phyloP scores from a whole-genome alignment of 2,888 invertebrate species.

The Uloborus plumipes region DNA sequence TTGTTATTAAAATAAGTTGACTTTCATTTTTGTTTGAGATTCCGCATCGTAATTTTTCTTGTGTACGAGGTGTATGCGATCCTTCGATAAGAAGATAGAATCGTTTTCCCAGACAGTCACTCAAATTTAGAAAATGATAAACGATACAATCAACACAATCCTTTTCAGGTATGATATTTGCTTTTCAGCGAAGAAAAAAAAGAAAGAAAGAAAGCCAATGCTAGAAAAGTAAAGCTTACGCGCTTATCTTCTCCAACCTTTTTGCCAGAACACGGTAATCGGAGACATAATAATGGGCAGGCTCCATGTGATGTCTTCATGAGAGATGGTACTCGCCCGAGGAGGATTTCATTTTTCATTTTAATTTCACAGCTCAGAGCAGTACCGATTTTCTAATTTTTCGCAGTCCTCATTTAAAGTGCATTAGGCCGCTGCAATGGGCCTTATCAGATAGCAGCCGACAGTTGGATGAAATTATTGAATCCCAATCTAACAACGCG shows the following conservation, averaged over 20 bases:
- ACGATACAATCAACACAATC: too few species aligned
- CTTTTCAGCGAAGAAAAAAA: too few species aligned
- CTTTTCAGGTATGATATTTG: too few species aligned
- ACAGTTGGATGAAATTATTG: constrained; percentile 55
- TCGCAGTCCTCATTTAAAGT: constrained; percentile 25
- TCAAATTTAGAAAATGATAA: too few species aligned
- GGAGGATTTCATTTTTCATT: constrained; percentile 18
- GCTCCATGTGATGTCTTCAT: constrained; percentile 42
- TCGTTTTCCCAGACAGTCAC: too few species aligned
- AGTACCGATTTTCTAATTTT: constrained; percentile 22
- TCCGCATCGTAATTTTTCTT: too few species aligned
- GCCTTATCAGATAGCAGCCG: constrained; percentile 32
- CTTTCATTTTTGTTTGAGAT: too few species aligned
- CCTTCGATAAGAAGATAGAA: too few species aligned
- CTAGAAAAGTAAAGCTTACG: not conserved
- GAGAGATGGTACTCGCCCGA: not conserved
- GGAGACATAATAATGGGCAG: constrained; percentile 29
- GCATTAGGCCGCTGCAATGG: constrained; percentile 25
- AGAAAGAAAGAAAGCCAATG: not conserved
- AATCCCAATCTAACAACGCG: constrained; percentile 39
- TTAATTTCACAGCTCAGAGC: constrained; percentile 13
- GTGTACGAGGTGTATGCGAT: too few species aligned
- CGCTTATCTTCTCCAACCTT: not conserved
- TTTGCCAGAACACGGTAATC: constrained; percentile 18
- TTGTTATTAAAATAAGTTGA: too few species aligned